Evolutionary conservation across 2,888 invertebrate genomes (phyloP).

Genomic region (Caenorhabditis sinica): DNA sequence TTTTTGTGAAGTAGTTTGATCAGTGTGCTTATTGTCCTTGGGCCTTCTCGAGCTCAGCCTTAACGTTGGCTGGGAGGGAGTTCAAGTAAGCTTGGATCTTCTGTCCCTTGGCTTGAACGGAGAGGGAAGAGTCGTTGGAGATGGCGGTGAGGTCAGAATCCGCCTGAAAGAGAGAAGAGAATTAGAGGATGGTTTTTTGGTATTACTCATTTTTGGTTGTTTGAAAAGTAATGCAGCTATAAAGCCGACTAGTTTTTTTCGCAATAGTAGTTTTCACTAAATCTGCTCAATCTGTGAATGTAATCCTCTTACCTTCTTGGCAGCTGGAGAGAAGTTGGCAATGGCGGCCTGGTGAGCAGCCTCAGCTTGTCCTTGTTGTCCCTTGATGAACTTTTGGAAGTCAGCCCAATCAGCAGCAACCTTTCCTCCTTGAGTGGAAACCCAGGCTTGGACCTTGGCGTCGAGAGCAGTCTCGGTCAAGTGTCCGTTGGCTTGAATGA

Average conservation of each 20-base stretch:
- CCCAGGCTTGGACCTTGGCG: constrained; percentile 77
- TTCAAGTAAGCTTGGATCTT: constrained; percentile 77
- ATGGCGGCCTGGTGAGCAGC: constrained; percentile 78
- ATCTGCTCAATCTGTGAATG: background rate
- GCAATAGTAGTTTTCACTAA: background rate
- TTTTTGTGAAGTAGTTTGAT: constrained; percentile 9
- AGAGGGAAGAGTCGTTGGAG: constrained; percentile 75
- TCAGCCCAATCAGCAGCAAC: constrained; percentile 72
- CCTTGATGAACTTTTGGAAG: constrained; percentile 77
- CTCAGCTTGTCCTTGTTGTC: constrained; percentile 75
- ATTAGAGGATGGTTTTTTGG: background rate
- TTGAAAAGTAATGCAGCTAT: background rate
- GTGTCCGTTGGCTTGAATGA: constrained; percentile 69
- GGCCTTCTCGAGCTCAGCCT: constrained; percentile 78
- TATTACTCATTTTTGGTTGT: background rate
- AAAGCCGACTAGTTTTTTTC: background rate
- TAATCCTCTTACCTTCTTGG: constrained; percentile 67
- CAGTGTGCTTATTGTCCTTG: constrained; percentile 60
- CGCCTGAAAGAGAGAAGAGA: constrained; percentile 48
- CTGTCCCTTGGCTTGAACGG: constrained; percentile 76
- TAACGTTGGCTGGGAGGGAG: constrained; percentile 76
- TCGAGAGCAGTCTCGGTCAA: constrained; percentile 79
- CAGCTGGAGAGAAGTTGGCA: constrained; percentile 78
- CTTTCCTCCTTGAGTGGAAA: constrained; percentile 64
- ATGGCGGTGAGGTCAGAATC: constrained; percentile 78